Percentiles rank a stretch among this genome's conserved stretches.
phyloP scores from a whole-genome alignment of 2,888 invertebrate genomes.

The Leucozona laternaria region DNA sequence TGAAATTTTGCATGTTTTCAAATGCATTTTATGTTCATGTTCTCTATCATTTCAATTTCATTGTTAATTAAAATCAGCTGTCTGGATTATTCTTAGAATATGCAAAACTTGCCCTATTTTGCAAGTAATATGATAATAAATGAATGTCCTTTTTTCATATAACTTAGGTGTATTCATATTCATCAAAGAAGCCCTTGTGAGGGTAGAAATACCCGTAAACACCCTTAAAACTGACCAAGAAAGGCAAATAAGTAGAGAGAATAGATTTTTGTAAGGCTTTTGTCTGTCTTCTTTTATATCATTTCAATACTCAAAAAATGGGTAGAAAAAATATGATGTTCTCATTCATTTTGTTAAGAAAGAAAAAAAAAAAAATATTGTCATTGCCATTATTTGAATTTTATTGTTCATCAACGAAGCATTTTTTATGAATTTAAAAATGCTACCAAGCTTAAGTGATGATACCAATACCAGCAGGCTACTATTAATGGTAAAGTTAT shows the following conservation, averaged over 20 bases:
- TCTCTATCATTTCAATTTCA: background rate
- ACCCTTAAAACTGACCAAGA: background rate
- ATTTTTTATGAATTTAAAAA: constrained; percentile 52
- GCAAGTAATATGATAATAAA: background rate
- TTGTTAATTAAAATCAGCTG: background rate
- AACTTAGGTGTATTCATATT: constrained; percentile 2
- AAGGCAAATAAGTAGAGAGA: constrained; percentile 7
- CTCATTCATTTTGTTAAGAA: constrained; percentile 20
- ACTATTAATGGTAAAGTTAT: background rate
- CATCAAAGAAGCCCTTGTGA: background rate
- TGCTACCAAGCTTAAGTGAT: constrained; percentile 10
- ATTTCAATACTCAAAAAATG: constrained; percentile 8
- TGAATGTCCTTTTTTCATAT: background rate
- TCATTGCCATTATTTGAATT: constrained; percentile 40
- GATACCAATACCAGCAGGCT: constrained; percentile 11
- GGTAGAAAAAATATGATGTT: constrained; percentile 6
- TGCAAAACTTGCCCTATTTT: background rate
- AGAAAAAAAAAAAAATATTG: constrained; percentile 14
- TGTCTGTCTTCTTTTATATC: background rate
- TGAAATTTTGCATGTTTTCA: no score
- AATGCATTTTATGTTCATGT: no score
- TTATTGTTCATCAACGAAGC: constrained; percentile 55
- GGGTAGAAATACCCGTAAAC: background rate
- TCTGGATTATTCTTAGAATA: background rate
- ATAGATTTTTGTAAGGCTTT: constrained; percentile 13